phyloP scores from a whole-genome alignment of 2,113 vertebrate species.

The Cyanistes caeruleus region DNA sequence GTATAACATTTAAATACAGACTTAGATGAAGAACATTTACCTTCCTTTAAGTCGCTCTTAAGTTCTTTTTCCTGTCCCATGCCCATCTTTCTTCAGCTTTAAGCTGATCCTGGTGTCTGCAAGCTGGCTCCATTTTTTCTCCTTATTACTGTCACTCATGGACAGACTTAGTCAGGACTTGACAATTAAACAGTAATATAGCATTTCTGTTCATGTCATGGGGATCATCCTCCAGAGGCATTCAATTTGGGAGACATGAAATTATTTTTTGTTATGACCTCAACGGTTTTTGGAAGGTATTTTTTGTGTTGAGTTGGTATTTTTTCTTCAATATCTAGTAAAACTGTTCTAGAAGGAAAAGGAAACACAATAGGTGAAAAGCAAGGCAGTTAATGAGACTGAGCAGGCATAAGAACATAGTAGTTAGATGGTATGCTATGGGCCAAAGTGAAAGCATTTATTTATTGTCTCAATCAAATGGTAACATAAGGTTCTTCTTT shows the following conservation, averaged over 20 bases:
- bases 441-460: conserved; percentile 6
- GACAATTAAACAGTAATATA: not conserved
- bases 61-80: not conserved
- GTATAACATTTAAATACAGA: not conserved
- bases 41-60: not conserved
- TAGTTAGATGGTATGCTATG: not conserved
- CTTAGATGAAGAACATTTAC: not conserved
- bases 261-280: not conserved
- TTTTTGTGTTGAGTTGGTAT: not conserved
- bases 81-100: not conserved
- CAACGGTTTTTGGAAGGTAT: not conserved
- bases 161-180: not conserved
- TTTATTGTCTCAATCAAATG: conserved; percentile 45
- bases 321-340: not conserved
- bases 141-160: not conserved
- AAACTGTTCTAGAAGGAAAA: not conserved
- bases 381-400: not conserved
- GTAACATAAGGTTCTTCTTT: conserved; percentile 5
- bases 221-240: not conserved
- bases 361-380: not conserved
- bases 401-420: not conserved
- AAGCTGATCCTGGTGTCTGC: not conserved
- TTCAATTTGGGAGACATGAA: not conserved
- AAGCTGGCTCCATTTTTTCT: not conserved
- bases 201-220: not conserved